These are phyloP conservation scores for Ormyrus rosae DNA, from an alignment of 2,888 invertebrate species.

Conservation along the genomic window DNA sequence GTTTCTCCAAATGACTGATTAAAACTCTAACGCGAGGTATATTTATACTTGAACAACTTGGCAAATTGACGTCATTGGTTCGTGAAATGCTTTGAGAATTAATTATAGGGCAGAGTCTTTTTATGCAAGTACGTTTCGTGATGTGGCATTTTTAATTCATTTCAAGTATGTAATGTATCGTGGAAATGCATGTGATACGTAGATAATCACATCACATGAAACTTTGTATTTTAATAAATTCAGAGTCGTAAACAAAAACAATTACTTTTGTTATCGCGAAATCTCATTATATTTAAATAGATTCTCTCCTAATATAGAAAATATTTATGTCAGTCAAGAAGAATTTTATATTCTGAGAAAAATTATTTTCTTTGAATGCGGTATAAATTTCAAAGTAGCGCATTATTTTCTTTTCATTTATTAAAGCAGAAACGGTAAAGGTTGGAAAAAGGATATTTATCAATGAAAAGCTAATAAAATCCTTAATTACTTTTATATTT, in stretches of 20 bases:
- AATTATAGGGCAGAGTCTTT: constrained; percentile 17
- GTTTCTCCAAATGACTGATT: constrained; percentile 51
- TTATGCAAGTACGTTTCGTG: constrained; percentile 23
- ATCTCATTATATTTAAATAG: constrained; percentile 33
- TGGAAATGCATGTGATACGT: neutral
- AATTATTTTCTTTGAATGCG: neutral
- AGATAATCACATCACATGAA: neutral
- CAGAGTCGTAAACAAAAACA: constrained; percentile 11
- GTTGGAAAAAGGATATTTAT: no score
- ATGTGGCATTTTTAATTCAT: constrained; percentile 33
- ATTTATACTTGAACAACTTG: constrained; percentile 41
- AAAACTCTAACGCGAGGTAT: constrained; percentile 48
- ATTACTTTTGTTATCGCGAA: constrained; percentile 6
- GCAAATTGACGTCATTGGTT: constrained; percentile 36
- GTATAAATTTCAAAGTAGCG: neutral
- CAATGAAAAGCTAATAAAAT: neutral
- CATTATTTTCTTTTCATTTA: no score
- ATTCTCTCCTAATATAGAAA: constrained; percentile 29
- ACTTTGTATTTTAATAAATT: constrained; percentile 22
- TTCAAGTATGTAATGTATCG: constrained; percentile 7
- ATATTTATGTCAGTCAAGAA: neutral
- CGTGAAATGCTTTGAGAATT: constrained; percentile 27
- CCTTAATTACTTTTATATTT: neutral
- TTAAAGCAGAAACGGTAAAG: no score
- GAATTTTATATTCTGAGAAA: constrained; percentile 6